These are phyloP conservation scores for Argyresthia goedartella DNA, from an alignment of 2,888 invertebrate species.

Conservation along the genomic window DNA sequence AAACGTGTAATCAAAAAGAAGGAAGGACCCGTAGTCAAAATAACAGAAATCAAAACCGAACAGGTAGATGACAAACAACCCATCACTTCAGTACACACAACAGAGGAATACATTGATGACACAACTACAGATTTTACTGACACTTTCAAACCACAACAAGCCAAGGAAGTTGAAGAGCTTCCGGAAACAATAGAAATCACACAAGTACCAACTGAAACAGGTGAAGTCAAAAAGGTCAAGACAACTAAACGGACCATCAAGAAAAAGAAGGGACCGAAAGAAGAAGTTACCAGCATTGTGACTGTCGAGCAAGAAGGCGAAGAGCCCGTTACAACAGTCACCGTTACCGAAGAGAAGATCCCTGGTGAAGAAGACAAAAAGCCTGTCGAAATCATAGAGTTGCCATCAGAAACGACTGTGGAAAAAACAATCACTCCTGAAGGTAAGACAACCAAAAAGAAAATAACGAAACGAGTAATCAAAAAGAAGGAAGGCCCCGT, in stretches of 20 bases:
- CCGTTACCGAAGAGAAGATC: conserved; percentile 1
- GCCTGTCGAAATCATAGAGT: conserved; percentile 9
- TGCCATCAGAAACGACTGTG: conserved; percentile 4
- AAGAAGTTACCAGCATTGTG: conserved; percentile 48
- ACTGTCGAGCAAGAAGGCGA: conserved; percentile 34
- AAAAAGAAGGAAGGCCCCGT: conserved; percentile 26
- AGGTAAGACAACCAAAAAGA: conserved; percentile 23
- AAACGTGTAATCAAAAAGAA: conserved; percentile 33
- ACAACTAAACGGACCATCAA: conserved; percentile 38
- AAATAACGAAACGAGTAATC: conserved; percentile 22
- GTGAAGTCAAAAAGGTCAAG: conserved; percentile 34
- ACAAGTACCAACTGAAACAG: conserved; percentile 38
- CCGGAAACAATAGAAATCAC: conserved; percentile 38
- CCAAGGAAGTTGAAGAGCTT: conserved; percentile 28
- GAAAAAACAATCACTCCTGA: conserved; percentile 31
- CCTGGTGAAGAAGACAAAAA: conserved; percentile 13
- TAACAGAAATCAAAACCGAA: too few relatives aligned
- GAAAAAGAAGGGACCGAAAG: conserved; percentile 19
- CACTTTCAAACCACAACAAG: conserved; percentile 14
- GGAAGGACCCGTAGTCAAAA: too few relatives aligned
- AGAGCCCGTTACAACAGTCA: conserved; percentile 10
- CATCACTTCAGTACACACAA: too few relatives aligned
- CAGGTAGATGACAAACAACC: too few relatives aligned
- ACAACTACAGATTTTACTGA: conserved; percentile 15
- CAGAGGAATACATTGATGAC: too few relatives aligned